phyloP scores from a whole-genome alignment of 2,888 invertebrate species.

The Craniophora ligustri region DNA sequence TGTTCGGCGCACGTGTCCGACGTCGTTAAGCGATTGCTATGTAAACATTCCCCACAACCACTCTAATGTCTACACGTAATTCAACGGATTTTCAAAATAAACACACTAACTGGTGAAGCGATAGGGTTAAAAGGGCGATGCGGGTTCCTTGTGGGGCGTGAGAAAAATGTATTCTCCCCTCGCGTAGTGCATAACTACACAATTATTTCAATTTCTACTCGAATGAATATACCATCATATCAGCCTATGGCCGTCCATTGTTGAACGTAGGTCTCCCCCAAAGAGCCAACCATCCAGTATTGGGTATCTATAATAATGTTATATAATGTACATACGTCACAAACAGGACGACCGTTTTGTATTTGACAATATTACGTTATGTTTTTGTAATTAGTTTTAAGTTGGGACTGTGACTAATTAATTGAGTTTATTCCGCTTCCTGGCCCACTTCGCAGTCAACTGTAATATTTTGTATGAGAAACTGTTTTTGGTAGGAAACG shows the following conservation, averaged over 20 bases:
- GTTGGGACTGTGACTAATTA: too few species aligned
- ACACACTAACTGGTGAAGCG: background rate
- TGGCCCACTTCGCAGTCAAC: too few species aligned
- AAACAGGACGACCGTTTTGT: too few species aligned
- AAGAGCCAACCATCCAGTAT: too few species aligned
- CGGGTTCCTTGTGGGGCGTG: background rate
- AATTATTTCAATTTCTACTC: background rate
- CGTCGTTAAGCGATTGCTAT: slow-evolving; percentile 45
- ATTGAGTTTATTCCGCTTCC: too few species aligned
- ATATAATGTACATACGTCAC: too few species aligned
- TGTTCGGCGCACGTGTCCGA: slow-evolving; percentile 57
- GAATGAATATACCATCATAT: background rate
- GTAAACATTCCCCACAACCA: slow-evolving; percentile 38
- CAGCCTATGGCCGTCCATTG: background rate
- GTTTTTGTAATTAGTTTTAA: too few species aligned
- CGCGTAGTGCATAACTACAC: background rate
- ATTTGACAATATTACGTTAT: too few species aligned
- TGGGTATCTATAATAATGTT: too few species aligned
- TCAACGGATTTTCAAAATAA: slow-evolving; percentile 16
- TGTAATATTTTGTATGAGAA: background rate
- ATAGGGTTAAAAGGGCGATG: background rate
- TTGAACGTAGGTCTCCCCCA: too few species aligned
- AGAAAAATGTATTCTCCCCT: background rate
- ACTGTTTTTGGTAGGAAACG: background rate
- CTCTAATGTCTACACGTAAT: slow-evolving; percentile 3